These are phyloP conservation scores for Nasalis larvatus DNA, from an alignment of 2,113 vertebrate genomes.

Conservation along the genomic window DNA sequence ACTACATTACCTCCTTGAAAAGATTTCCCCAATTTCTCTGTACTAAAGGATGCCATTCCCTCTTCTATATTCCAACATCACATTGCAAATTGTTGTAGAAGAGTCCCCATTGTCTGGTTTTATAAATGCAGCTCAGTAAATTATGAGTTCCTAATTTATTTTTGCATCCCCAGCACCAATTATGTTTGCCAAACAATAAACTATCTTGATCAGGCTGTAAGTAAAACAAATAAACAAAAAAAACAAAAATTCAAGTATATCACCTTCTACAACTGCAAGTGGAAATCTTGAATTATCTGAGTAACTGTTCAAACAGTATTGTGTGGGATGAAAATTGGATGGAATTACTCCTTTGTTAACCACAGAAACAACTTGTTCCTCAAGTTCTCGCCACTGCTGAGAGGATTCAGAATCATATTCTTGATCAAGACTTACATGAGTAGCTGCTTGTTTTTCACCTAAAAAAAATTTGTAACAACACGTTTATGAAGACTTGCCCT, in stretches of 20 bases:
- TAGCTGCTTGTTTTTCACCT: slow-evolving; percentile 98
- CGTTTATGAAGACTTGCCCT: not conserved
- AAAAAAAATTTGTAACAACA: not conserved
- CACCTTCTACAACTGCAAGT: slow-evolving; percentile 94
- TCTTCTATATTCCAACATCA: not conserved
- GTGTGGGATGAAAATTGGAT: slow-evolving; percentile 90
- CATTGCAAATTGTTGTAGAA: not conserved
- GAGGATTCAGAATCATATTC: slow-evolving; percentile 94
- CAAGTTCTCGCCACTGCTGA: slow-evolving; percentile 93
- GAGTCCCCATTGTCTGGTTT: not conserved
- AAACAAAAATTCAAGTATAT: slow-evolving; percentile 37
- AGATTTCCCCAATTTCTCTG: not conserved
- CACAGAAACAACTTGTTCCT: slow-evolving; percentile 92
- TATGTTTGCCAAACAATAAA: not conserved
- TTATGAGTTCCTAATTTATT: not conserved
- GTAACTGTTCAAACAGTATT: slow-evolving; percentile 94
- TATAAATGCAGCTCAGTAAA: slow-evolving; percentile 30
- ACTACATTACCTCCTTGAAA: not conserved
- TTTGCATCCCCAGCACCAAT: not conserved
- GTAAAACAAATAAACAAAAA: not conserved
- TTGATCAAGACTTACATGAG: slow-evolving; percentile 95
- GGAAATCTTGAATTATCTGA: slow-evolving; percentile 95
- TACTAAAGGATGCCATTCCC: not conserved
- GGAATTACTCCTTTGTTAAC: slow-evolving; percentile 90
- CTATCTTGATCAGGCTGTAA: not conserved